A percentile compares a stretch with the other conserved stretches of the same genome.
Evolutionary conservation across 2,888 invertebrate genomes (phyloP).

Genomic region (Nasonovia ribisnigri): DNA sequence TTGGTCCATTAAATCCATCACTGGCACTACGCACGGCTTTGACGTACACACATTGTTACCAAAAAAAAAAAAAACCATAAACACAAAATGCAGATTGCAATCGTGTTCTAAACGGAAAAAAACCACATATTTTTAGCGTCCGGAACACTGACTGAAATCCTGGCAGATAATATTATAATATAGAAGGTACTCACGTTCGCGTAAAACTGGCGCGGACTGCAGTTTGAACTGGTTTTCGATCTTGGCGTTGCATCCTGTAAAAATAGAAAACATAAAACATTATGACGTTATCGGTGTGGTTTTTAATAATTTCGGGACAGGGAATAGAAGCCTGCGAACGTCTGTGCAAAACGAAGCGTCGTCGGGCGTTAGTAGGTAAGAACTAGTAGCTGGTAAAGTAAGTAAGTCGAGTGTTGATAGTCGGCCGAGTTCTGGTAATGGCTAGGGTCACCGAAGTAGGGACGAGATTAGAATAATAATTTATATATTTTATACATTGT

Average conservation of each 20-base stretch:
- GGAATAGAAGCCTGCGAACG: too few relatives aligned
- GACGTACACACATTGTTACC: background rate
- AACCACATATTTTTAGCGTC: background rate
- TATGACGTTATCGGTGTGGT: too few relatives aligned
- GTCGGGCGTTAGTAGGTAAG: too few relatives aligned
- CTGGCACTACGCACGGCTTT: too few relatives aligned
- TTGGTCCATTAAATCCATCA: background rate
- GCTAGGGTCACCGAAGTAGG: too few relatives aligned
- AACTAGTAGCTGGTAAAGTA: too few relatives aligned
- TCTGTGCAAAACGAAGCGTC: too few relatives aligned
- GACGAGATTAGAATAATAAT: background rate
- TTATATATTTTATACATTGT: background rate
- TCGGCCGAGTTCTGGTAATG: too few relatives aligned
- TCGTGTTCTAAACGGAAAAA: background rate
- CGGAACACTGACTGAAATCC: background rate
- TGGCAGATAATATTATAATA: background rate
- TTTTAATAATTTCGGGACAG: too few relatives aligned
- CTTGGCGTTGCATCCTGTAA: constrained; percentile 54
- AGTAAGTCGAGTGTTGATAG: too few relatives aligned
- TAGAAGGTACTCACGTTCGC: constrained; percentile 47
- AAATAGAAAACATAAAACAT: background rate
- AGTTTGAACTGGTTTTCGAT: constrained; percentile 50
- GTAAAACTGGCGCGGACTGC: background rate
- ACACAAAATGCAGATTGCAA: background rate
- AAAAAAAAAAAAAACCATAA: background rate